Percentiles rank a stretch among this genome's conserved stretches.
phyloP scores from a whole-genome alignment of 2,113 vertebrate genomes.

The Seriola quinqueradiata region DNA sequence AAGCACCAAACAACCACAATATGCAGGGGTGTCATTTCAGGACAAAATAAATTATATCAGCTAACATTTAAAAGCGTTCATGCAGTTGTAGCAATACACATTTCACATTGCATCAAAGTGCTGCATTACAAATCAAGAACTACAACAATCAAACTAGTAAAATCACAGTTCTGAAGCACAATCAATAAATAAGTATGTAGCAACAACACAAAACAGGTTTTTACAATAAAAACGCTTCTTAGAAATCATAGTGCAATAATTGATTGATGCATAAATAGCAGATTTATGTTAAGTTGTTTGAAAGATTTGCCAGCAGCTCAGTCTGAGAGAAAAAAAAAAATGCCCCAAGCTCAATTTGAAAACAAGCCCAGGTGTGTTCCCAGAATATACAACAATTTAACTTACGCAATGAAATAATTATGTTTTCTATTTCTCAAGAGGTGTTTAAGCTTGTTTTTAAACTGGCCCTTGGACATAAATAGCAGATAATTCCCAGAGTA shows the following conservation, averaged over 20 bases:
- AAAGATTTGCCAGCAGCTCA: slow-evolving; percentile 85
- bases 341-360: slow-evolving; percentile 54
- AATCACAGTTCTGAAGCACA: slow-evolving; percentile 92
- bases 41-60: slow-evolving; percentile 72
- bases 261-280: slow-evolving; percentile 98
- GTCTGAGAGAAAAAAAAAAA: slow-evolving; percentile 26
- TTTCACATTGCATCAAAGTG: slow-evolving; percentile 93
- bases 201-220: slow-evolving; percentile 92
- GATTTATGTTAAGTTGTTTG: slow-evolving; percentile 90
- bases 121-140: slow-evolving; percentile 92
- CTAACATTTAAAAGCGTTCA: slow-evolving; percentile 80
- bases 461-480: slow-evolving; percentile 83
- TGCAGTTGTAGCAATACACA: slow-evolving; percentile 82
- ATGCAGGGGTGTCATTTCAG: slow-evolving; percentile 65
- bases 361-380: slow-evolving; percentile 90
- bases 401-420: slow-evolving; percentile 58
- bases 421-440: slow-evolving; percentile 28
- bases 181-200: slow-evolving; percentile 94
- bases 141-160: slow-evolving; percentile 91
- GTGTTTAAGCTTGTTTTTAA: slow-evolving; percentile 45
- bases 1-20: slow-evolving; percentile 73
- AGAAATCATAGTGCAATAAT: slow-evolving; percentile 98
- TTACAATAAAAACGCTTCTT: slow-evolving; percentile 92
- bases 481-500: slow-evolving; percentile 91
- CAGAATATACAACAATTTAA: slow-evolving; percentile 91